Conservation (phyloP, 2,797 vertebrate genomes). For the Parauchenoglanis ngamensis region DNA sequence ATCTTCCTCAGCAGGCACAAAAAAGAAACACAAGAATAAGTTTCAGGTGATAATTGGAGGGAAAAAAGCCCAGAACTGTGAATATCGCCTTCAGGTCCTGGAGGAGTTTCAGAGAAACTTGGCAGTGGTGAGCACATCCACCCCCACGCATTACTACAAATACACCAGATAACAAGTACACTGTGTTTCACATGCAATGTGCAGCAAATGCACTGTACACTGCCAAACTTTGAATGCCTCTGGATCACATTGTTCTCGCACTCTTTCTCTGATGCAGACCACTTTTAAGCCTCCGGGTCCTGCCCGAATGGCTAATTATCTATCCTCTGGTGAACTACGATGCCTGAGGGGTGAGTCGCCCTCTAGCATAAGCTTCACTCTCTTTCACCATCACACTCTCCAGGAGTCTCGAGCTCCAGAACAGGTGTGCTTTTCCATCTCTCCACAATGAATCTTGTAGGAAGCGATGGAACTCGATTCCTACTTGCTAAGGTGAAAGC, state of each 20-base stretch:
- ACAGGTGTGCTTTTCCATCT: constrained; percentile 44
- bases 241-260: constrained; percentile 40
- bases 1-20: constrained; percentile 47
- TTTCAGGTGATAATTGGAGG: constrained; percentile 60
- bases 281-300: constrained; percentile 47
- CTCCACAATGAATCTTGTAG: constrained; percentile 74
- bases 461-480: constrained; percentile 68
- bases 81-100: constrained; percentile 59
- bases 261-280: constrained; percentile 36
- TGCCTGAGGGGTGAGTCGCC: constrained; percentile 70
- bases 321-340: constrained; percentile 66
- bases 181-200: constrained; percentile 44
- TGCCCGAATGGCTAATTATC: constrained; percentile 67
- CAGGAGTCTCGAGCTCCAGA: constrained; percentile 32
- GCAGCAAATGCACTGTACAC: constrained; percentile 39
- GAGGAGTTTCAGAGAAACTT: constrained; percentile 58
- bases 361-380: constrained; percentile 65
- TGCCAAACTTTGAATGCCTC: constrained; percentile 43
- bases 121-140: constrained; percentile 57
- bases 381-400: constrained; percentile 26
- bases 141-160: constrained; percentile 55
- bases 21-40: constrained; percentile 47
- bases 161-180: constrained; percentile 53
- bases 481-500: constrained; percentile 62
- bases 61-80: constrained; percentile 51